Base-by-base conservation (phyloP, 92 coral and sea anemone genomes). In the Umimayanthus chanpuru region DNA sequence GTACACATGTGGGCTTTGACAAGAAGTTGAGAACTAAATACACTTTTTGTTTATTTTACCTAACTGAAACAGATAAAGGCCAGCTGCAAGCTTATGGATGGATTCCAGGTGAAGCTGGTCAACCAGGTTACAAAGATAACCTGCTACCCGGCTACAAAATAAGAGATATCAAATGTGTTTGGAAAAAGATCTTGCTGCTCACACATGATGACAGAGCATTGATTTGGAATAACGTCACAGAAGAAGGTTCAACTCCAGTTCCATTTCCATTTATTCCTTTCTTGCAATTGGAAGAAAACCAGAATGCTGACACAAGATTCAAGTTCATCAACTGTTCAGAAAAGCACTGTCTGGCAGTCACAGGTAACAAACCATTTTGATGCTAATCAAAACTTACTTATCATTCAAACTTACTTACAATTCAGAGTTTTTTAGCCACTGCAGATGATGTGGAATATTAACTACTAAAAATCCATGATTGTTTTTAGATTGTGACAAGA, bases 101-200 rank as follows among this genome's bases (percentile, higher is more conserved):
- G 93, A 90, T 88, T 32, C 96, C 93, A 32, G 92, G 90, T 68
- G 74, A 73, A 36, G 85, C 76, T 16, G 40, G 79, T 73, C 21
- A 53, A 11, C 40, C 81, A 50, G 96, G 91, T 23, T 72, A 50
- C 39, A 47, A 76, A 65, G 88, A 83, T 44, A 74, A 89, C 80
- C 83, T 93, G 7, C 80, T 95, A 61, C 90, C 96, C 81, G 94
- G 32, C 56, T 81, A 70, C 53, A 36, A 49, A 58, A 79, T 91
- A 25, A 82, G 85, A 50, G 94, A 92, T 55, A 81, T 88, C 32
- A 80, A 89, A 38, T 90, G 92, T 64, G 44, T 85, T 67, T 91
- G 96, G 95, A 88, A 89, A 75, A 91, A 89, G 84, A 76, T 92
- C 40, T 84, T 91, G 25, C 80, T 94, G 70, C 81, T 94, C 44